Evolutionary conservation across 2,797 vertebrate genomes (phyloP).

Genomic region (Chrosomus eos): DNA sequence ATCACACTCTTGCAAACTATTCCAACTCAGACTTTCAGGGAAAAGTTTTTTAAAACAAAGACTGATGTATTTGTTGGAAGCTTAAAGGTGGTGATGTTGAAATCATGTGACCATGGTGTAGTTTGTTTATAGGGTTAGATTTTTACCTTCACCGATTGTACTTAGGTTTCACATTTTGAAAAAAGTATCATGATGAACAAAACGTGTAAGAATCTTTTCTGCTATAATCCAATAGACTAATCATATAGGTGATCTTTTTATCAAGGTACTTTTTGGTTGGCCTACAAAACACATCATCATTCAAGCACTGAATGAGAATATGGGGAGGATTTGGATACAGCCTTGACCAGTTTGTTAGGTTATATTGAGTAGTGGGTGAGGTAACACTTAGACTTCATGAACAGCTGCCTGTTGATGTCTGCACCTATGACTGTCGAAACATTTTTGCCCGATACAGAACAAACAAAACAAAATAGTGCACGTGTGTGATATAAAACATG

Average conservation of each 20-base stretch:
- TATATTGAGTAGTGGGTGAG: conserved; percentile 63
- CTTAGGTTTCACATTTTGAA: neutral
- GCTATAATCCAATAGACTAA: neutral
- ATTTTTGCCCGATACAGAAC: neutral
- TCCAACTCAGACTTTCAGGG: neutral
- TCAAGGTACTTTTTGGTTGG: neutral
- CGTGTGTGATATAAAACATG: conserved; percentile 5
- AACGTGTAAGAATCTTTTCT: neutral
- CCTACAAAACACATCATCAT: neutral
- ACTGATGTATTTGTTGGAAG: neutral
- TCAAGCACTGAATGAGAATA: neutral
- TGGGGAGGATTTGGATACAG: neutral
- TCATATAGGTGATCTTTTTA: neutral
- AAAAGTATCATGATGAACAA: neutral
- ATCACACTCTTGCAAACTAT: neutral
- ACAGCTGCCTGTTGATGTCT: conserved; percentile 36
- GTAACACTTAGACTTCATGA: conserved; percentile 55
- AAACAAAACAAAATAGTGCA: neutral
- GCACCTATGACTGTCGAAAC: conserved; percentile 44
- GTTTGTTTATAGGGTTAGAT: neutral
- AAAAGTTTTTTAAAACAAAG: neutral
- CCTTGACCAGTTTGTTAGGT: conserved; percentile 17
- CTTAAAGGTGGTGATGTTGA: neutral
- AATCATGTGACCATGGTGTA: neutral
- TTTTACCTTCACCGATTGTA: neutral